phyloP scores from a whole-genome alignment of 2,113 vertebrate genomes.

The Seriola rivoliana region DNA sequence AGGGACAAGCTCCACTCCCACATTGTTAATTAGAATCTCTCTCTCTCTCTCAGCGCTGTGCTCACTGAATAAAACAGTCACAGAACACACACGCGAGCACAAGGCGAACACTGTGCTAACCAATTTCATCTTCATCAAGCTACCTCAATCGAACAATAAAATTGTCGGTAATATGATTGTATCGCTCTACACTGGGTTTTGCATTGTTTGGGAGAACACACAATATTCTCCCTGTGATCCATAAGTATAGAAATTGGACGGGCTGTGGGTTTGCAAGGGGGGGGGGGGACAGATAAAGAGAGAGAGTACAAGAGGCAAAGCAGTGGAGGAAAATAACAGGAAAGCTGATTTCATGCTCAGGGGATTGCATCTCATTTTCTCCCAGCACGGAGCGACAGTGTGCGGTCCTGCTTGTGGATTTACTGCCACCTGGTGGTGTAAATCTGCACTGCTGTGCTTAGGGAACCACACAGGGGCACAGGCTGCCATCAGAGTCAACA shows the following conservation, averaged over 20 bases:
- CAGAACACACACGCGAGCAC: conserved; percentile 28
- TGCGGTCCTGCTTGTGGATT: conserved; percentile 37
- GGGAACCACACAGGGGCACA: neutral
- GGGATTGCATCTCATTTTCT: conserved; percentile 80
- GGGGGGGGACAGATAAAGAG: conserved; percentile 16
- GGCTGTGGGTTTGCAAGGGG: conserved; percentile 24
- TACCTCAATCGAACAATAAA: conserved; percentile 20
- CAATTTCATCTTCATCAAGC: conserved; percentile 30
- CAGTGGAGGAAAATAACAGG: conserved; percentile 72
- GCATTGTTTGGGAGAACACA: conserved; percentile 37
- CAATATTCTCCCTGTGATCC: conserved; percentile 58
- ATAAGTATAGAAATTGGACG: conserved; percentile 47
- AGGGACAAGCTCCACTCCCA: conserved; percentile 64
- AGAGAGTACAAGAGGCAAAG: conserved; percentile 55
- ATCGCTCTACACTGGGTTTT: conserved; percentile 44
- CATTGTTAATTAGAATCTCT: conserved; percentile 80
- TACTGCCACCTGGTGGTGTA: conserved; percentile 79
- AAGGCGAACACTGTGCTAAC: conserved; percentile 3
- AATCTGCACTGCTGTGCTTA: neutral
- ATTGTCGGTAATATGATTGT: conserved; percentile 19
- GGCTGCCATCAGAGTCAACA: conserved; percentile 34
- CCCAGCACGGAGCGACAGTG: neutral
- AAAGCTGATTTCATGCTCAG: conserved; percentile 82
- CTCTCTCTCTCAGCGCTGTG: conserved; percentile 51
- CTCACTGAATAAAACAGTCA: conserved; percentile 52